Conservation (phyloP, 2,888 invertebrate genomes). For the Ypsolopha sequella region DNA sequence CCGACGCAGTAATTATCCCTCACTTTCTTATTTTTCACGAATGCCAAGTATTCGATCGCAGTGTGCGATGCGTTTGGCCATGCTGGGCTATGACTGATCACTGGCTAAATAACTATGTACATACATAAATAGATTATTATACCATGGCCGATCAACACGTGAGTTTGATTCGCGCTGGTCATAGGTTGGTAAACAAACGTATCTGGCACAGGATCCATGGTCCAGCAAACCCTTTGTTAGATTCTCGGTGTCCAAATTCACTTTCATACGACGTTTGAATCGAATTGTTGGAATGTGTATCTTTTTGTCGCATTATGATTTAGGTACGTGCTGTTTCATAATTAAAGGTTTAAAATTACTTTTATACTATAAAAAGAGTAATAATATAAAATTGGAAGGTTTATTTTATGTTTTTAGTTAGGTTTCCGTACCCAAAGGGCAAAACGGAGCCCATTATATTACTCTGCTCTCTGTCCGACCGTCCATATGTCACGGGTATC, state of each 20-base stretch:
- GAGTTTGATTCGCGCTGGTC: background rate
- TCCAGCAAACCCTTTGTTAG: conserved; percentile 47
- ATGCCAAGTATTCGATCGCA: conserved; percentile 25
- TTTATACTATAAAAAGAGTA: no score
- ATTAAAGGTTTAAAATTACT: background rate
- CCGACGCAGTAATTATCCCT: conserved; percentile 23
- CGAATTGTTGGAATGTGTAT: background rate
- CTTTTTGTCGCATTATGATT: background rate
- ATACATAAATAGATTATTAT: no score
- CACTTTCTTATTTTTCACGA: conserved; percentile 33
- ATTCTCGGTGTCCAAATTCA: conserved; percentile 30
- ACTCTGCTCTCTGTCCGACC: no score
- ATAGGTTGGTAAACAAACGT: background rate
- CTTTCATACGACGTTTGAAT: conserved; percentile 43
- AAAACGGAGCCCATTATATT: no score
- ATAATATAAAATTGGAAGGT: no score
- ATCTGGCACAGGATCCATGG: conserved; percentile 36
- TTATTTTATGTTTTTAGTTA: no score
- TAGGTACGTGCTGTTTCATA: background rate
- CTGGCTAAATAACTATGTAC: background rate
- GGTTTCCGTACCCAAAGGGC: no score
- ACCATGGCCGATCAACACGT: background rate
- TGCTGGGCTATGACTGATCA: background rate
- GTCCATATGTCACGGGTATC: no score
- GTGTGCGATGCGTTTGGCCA: background rate